These are phyloP conservation scores for Phaetusa simplex DNA, from an alignment of 2,113 vertebrate genomes.

Conservation along the genomic window DNA sequence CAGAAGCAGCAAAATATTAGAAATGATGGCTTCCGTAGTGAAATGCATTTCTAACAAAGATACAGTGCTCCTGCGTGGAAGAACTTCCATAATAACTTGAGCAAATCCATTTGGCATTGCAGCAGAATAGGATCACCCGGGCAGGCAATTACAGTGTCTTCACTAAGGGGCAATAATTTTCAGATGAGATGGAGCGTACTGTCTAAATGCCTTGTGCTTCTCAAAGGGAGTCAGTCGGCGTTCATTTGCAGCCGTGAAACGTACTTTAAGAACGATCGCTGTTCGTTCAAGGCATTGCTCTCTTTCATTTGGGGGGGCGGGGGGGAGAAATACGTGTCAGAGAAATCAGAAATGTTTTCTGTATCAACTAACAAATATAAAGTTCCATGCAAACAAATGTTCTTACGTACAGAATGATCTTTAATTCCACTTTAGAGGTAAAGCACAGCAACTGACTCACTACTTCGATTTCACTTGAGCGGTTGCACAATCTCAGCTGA, in stretches of 20 bases:
- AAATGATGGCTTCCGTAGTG: background rate
- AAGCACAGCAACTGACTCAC: background rate
- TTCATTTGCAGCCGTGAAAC: background rate
- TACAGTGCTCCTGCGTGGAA: background rate
- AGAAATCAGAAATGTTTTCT: background rate
- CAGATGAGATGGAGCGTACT: background rate
- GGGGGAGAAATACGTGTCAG: background rate
- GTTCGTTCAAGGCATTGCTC: background rate
- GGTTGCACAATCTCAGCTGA: slow-evolving; percentile 17
- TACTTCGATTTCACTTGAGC: slow-evolving; percentile 2
- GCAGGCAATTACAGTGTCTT: background rate
- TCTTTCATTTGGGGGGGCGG: background rate
- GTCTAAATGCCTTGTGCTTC: background rate
- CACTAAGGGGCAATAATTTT: background rate
- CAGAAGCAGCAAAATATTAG: background rate
- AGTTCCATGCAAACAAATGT: background rate
- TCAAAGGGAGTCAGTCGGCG: background rate
- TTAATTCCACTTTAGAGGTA: background rate
- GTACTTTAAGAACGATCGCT: background rate
- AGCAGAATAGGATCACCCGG: background rate
- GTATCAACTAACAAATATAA: background rate
- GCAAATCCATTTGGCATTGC: background rate
- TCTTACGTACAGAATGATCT: background rate
- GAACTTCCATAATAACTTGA: background rate
- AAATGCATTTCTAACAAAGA: background rate